phyloP scores from a whole-genome alignment of 2,113 vertebrate genomes.

The Leptosomus discolor region DNA sequence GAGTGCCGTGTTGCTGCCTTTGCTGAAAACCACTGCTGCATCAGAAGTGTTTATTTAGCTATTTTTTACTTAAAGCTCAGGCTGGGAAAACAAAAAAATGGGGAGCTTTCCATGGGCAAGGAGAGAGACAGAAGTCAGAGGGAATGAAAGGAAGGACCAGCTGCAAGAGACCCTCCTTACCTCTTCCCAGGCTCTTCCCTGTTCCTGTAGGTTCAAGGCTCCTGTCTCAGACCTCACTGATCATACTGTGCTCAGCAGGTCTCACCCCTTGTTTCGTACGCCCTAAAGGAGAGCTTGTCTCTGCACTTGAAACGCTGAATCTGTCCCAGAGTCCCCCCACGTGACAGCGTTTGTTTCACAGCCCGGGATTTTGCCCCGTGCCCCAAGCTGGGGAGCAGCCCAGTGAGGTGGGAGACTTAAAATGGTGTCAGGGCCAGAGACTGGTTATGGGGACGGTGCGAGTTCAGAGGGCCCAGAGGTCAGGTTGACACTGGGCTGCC shows the following conservation, averaged over 20 bases:
- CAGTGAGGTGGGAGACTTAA: neutral
- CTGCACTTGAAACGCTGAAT: neutral
- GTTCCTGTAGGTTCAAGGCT: neutral
- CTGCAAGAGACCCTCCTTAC: neutral
- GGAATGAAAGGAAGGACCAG: neutral
- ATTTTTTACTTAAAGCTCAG: neutral
- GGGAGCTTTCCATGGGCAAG: neutral
- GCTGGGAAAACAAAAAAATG: neutral
- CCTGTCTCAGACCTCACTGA: neutral
- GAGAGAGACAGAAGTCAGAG: neutral
- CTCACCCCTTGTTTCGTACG: neutral
- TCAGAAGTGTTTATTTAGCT: neutral
- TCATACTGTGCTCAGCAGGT: neutral
- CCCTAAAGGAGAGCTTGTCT: neutral
- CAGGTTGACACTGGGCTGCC: neutral
- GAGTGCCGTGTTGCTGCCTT: neutral
- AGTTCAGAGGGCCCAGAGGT: too few relatives aligned
- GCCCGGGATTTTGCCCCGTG: neutral
- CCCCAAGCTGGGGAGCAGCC: neutral
- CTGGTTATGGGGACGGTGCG: neutral
- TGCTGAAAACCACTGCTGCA: neutral
- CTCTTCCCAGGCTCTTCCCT: neutral
- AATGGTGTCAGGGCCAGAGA: neutral
- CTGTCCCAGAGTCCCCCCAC: rapidly evolving
- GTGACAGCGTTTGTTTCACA: neutral